Evolutionary conservation across 1,140 invertebrate species (phyloP), one percentile per base, ranked within the genome.

Genomic region (Archegozetes longisetosus): DNA sequence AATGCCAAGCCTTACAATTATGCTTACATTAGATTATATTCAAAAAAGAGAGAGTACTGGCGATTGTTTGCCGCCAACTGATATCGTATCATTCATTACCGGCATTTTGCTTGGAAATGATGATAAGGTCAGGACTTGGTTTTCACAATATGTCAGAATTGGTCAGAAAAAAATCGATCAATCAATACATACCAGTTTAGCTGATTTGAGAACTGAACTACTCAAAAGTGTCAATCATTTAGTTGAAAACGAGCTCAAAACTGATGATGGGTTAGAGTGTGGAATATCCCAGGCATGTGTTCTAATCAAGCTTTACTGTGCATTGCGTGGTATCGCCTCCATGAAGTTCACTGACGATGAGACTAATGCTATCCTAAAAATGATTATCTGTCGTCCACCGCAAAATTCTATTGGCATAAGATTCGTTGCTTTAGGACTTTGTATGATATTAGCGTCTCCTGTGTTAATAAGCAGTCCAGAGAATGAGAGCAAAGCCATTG

Each of bases 321-420:
- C 91, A 13, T 74, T 97, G 0, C 79, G 89, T 66, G 89, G 89
- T 32, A 90, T 95, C 58, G 90, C 89, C 2, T 85, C 85, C 12
- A 83, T 94, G 0, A 94, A 93, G 79, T 90, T 91, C 70, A 84
- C 88, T 68, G 92, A 96, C 69, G 90, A 96, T 63, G 93, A 97
- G 76, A 83, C 92, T 20, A 78, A 79, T 53, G 75, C 84, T 26
- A 75, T 97, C 23, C 79, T 95, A 0, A 80, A 86, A 66, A 72
- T 97, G 29, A 77, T 96, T 4, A 94, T 89, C 2, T 85, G 85
- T 14, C 86, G 85, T 69, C 90, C 91, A 2, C 85, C 86, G n/a
- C 83, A 85, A 1, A 87, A 84, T 29, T 81, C 85, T 40, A 86
- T 90, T 50, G 92, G 91, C 2, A 85, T 93, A 2, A 74, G 90